A percentile compares a stretch with the other conserved stretches of the same genome.
Conservation (phyloP, 2,888 invertebrate genomes). For the Chrysolina americana region DNA sequence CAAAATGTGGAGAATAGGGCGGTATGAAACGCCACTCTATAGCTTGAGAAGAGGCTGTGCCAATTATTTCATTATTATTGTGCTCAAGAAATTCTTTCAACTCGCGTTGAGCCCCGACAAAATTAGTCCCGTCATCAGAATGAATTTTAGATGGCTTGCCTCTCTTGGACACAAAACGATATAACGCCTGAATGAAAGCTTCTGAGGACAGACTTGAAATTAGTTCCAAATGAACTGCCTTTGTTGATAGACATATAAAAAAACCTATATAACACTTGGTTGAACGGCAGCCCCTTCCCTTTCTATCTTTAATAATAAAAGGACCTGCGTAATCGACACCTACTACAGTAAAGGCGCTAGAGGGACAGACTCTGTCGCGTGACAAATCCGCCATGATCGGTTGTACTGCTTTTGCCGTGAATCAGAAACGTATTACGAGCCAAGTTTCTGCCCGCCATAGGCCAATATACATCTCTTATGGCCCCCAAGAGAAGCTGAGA, state of each 20-base stretch:
- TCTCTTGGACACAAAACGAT: slow-evolving; percentile 53
- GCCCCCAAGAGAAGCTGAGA: too few species aligned
- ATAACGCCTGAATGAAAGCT: slow-evolving; percentile 50
- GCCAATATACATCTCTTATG: slow-evolving; percentile 50
- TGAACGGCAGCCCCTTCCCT: slow-evolving; percentile 9
- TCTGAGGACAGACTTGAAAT: slow-evolving; percentile 49
- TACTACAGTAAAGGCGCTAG: slow-evolving; percentile 40
- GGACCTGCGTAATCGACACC: slow-evolving; percentile 45
- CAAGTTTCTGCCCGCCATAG: slow-evolving; percentile 40
- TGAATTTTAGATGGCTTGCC: slow-evolving; percentile 50
- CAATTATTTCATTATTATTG: slow-evolving; percentile 16
- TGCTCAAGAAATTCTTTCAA: slow-evolving; percentile 24
- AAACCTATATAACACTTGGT: slow-evolving; percentile 42
- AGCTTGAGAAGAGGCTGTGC: slow-evolving; percentile 3
- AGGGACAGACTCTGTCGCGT: slow-evolving; percentile 23
- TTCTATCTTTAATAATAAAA: slow-evolving; percentile 25
- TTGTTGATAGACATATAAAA: slow-evolving; percentile 42
- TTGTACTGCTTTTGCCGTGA: slow-evolving; percentile 29
- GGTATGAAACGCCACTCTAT: slow-evolving; percentile 46
- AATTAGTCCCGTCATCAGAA: slow-evolving; percentile 55
- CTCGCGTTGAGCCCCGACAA: slow-evolving; percentile 37
- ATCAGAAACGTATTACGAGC: slow-evolving; percentile 30
- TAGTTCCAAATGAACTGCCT: slow-evolving; percentile 56
- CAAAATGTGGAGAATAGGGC: slow-evolving; percentile 43
- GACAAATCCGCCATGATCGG: background rate